Evolutionary conservation across 2,888 invertebrate species (phyloP).

Genomic region (Drosophila recens): DNA sequence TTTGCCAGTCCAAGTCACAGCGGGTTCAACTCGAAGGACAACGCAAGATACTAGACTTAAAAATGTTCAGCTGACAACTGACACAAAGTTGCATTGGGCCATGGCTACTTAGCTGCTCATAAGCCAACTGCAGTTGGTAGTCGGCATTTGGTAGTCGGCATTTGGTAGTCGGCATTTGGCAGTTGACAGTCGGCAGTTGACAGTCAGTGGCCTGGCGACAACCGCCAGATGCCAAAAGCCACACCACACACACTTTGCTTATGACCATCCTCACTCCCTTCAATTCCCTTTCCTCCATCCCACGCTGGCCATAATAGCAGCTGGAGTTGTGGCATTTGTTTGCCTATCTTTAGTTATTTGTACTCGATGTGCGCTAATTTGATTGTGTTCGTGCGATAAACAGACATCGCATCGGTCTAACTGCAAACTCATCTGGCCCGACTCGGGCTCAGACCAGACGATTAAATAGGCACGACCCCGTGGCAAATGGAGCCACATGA

Average conservation of each 20-base stretch:
- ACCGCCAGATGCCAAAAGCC: constrained; percentile 17
- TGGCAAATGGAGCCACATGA: constrained; percentile 51
- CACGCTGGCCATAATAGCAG: constrained; percentile 30
- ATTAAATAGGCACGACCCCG: constrained; percentile 41
- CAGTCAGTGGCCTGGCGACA: constrained; percentile 1
- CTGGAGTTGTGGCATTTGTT: constrained; percentile 57
- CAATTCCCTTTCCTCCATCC: neutral
- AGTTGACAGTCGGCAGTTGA: neutral
- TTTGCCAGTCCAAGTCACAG: constrained; percentile 48
- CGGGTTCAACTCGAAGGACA: constrained; percentile 36
- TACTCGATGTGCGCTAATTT: constrained; percentile 81
- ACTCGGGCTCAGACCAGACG: constrained; percentile 19
- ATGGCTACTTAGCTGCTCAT: constrained; percentile 43
- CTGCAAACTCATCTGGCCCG: constrained; percentile 44
- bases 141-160: neutral
- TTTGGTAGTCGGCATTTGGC: neutral
- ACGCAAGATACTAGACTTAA: constrained; percentile 16
- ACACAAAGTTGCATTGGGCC: constrained; percentile 46
- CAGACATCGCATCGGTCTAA: constrained; percentile 45
- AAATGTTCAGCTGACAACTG: constrained; percentile 35
- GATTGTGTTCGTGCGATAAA: constrained; percentile 81
- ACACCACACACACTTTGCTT: constrained; percentile 13
- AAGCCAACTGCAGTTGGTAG: constrained; percentile 25
- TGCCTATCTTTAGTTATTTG: constrained; percentile 76
- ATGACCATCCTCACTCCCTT: neutral